Conservation (phyloP, 64 coral and sea anemone species). For the Trachythela sp. region DNA sequence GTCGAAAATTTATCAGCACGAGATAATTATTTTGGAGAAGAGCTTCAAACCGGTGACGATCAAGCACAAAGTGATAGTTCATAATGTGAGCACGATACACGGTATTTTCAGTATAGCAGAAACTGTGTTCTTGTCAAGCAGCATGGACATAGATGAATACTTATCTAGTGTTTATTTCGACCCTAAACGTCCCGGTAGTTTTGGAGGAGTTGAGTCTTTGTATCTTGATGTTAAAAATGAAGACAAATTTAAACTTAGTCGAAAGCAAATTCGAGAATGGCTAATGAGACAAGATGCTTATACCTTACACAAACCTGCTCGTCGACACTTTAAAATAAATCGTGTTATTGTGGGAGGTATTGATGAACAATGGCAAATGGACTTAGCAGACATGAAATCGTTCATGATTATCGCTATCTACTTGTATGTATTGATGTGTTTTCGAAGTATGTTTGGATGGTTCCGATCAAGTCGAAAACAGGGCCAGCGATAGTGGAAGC, state of each 20-base stretch:
- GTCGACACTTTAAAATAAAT: background rate
- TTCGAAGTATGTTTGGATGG: background rate
- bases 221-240: background rate
- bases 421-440: background rate
- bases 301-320: background rate
- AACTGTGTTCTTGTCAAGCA: background rate
- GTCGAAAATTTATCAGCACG: no score
- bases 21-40: no score
- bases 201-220: background rate
- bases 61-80: no score
- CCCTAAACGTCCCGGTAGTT: background rate
- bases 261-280: background rate
- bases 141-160: background rate
- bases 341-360: background rate
- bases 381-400: background rate
- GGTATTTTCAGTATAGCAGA: no score
- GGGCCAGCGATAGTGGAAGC: background rate
- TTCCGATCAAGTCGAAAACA: background rate
- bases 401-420: background rate
- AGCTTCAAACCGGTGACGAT: no score
- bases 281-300: background rate
- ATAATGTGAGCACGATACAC: no score
- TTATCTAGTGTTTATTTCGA: background rate
- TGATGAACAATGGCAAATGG: background rate
- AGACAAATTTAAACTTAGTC: background rate